phyloP scores from a whole-genome alignment of 2,888 invertebrate species.

The Dasysyrphus tricinctus region DNA sequence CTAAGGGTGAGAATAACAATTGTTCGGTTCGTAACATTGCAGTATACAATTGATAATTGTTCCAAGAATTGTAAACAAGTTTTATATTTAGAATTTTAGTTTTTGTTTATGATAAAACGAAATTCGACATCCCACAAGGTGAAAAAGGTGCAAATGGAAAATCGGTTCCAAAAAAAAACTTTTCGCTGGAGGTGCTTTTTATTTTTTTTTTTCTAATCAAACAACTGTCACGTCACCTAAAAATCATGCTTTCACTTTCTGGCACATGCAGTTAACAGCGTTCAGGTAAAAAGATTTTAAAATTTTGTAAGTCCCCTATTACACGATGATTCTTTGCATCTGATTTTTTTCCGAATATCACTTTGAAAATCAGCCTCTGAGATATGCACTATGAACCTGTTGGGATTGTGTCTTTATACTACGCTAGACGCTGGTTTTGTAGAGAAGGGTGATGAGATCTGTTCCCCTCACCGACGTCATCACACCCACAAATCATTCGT shows the following conservation, averaged over 20 bases:
- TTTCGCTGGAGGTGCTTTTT: constrained; percentile 67
- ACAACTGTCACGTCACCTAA: constrained; percentile 82
- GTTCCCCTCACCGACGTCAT: too few species aligned
- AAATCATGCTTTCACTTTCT: constrained; percentile 76
- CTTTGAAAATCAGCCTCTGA: too few species aligned
- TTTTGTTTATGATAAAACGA: constrained; percentile 66
- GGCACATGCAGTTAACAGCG: constrained; percentile 48
- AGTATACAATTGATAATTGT: constrained; percentile 43
- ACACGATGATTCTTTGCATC: too few species aligned
- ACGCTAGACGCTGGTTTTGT: too few species aligned
- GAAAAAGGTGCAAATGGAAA: constrained; percentile 71
- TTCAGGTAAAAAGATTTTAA: constrained; percentile 37
- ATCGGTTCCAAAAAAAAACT: constrained; percentile 67
- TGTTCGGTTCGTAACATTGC: constrained; percentile 69
- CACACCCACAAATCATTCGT: too few species aligned
- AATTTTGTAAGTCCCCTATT: not conserved
- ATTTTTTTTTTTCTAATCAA: constrained; percentile 79
- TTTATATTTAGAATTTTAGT: constrained; percentile 63
- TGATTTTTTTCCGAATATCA: too few species aligned
- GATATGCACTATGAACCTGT: too few species aligned
- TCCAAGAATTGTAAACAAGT: constrained; percentile 51
- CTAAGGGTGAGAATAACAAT: constrained; percentile 63
- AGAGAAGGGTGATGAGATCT: too few species aligned
- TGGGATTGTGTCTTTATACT: too few species aligned
- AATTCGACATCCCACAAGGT: constrained; percentile 67